phyloP scores from a whole-genome alignment of 2,113 vertebrate genomes.

The Benitochromis conjunctus region DNA sequence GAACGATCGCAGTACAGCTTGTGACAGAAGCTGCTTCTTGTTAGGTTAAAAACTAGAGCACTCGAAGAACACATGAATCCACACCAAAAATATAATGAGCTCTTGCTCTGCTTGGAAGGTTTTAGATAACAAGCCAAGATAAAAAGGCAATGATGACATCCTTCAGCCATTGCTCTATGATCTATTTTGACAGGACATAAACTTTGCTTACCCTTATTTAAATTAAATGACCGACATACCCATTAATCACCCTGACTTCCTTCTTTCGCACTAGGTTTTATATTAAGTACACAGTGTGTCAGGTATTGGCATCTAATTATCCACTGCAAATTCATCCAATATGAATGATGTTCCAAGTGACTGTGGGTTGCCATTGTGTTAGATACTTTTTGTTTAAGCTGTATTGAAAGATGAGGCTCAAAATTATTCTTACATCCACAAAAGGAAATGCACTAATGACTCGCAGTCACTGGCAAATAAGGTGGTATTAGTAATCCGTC shows the following conservation, averaged over 20 bases:
- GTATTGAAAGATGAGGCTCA: neutral
- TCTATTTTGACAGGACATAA: neutral
- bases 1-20: neutral
- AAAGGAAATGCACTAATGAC: neutral
- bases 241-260: neutral
- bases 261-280: neutral
- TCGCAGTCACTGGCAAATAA: neutral
- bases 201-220: neutral
- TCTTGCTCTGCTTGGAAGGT: neutral
- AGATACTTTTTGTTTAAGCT: neutral
- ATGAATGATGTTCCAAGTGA: neutral
- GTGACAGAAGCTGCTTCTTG: neutral
- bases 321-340: neutral
- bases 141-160: neutral
- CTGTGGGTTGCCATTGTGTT: neutral
- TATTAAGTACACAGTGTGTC: neutral
- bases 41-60: neutral
- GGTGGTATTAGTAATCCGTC: neutral
- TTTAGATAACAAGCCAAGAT: neutral
- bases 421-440: neutral
- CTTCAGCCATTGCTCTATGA: neutral
- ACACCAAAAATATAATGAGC: neutral
- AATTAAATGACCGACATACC: neutral
- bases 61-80: neutral
- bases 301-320: neutral